Percentiles rank a stretch among this genome's conserved stretches.
Evolutionary conservation across 2,888 invertebrate species (phyloP).

Genomic region (Melitaea athalia): DNA sequence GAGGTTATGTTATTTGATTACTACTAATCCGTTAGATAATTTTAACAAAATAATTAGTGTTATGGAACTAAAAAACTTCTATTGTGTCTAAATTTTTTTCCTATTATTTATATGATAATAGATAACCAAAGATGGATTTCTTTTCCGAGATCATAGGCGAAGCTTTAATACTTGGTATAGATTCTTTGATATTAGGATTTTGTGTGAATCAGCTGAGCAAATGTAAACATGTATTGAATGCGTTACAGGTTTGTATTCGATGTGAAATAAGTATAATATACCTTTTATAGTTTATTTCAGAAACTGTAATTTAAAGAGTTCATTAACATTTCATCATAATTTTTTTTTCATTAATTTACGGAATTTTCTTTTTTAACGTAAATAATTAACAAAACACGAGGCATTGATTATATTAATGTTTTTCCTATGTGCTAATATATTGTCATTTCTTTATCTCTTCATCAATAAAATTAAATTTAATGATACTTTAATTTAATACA

Average conservation of each 20-base stretch:
- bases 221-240: slow-evolving; percentile 87
- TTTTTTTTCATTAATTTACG: no score
- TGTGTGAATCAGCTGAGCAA: slow-evolving; percentile 89
- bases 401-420: no score
- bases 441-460: no score
- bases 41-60: slow-evolving; percentile 11
- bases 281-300: background rate
- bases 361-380: no score
- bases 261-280: background rate
- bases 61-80: slow-evolving; percentile 5
- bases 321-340: no score
- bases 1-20: slow-evolving; percentile 13
- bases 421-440: no score
- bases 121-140: slow-evolving; percentile 85
- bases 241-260: slow-evolving; percentile 83
- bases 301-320: no score
- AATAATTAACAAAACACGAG: no score
- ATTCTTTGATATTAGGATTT: slow-evolving; percentile 87
- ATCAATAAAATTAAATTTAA: no score
- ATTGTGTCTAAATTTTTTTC: slow-evolving; percentile 23
- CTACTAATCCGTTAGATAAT: slow-evolving; percentile 20
- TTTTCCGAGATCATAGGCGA: slow-evolving; percentile 84
- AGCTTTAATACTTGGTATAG: slow-evolving; percentile 87
- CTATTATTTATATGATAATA: slow-evolving; percentile 14
- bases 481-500: no score